Percentiles rank a stretch among this genome's conserved stretches.
Evolutionary conservation across 2,797 vertebrate genomes (phyloP).

Genomic region (Microcaecilia unicolor): DNA sequence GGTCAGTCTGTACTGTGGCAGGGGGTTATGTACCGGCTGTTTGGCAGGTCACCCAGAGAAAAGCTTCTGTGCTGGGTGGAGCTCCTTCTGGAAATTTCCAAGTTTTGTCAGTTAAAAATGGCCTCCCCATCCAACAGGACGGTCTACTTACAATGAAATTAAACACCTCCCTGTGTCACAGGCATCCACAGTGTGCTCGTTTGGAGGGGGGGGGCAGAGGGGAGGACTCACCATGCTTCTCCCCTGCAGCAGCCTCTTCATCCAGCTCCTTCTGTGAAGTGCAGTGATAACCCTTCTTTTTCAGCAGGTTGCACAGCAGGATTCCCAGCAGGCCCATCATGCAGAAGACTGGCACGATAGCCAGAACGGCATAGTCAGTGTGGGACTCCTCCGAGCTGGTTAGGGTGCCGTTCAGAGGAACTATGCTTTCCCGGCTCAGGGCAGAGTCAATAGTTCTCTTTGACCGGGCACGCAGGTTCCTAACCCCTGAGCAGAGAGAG

Average conservation of each 20-base stretch:
- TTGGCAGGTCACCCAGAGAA: too few relatives aligned
- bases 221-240: slow-evolving; percentile 65
- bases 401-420: slow-evolving; percentile 54
- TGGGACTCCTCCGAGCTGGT: slow-evolving; percentile 63
- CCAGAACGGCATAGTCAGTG: slow-evolving; percentile 77
- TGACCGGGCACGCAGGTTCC: slow-evolving; percentile 12
- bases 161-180: too few relatives aligned
- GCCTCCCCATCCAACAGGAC: too few relatives aligned
- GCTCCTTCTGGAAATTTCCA: too few relatives aligned
- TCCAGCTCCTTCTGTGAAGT: slow-evolving; percentile 66
- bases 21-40: too few relatives aligned
- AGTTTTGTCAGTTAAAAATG: too few relatives aligned
- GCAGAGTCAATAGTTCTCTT: slow-evolving; percentile 41
- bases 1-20: too few relatives aligned
- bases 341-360: slow-evolving; percentile 86
- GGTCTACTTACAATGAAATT: too few relatives aligned
- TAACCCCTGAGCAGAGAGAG: background rate
- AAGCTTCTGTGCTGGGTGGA: too few relatives aligned
- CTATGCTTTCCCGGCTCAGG: background rate
- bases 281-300: slow-evolving; percentile 89
- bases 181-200: too few relatives aligned
- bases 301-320: slow-evolving; percentile 88
- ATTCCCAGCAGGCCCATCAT: slow-evolving; percentile 88
- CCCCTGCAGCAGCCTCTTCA: slow-evolving; percentile 44
- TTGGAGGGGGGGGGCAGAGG: too few relatives aligned